Evolutionary conservation across 2,888 invertebrate genomes (phyloP).

Genomic region (Drosophila siamana): DNA sequence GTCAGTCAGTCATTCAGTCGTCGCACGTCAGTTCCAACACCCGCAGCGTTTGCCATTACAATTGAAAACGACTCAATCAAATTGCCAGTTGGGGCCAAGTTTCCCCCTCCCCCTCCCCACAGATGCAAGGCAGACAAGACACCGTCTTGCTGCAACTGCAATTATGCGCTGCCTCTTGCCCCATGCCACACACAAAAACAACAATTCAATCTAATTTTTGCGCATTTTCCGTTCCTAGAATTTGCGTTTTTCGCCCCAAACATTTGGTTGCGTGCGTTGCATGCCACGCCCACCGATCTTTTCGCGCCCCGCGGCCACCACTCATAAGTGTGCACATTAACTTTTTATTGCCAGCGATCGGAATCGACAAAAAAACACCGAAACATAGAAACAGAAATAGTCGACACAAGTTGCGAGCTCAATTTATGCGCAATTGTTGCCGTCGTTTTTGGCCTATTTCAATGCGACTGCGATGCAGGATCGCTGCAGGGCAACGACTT

Average conservation of each 20-base stretch:
- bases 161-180: slow-evolving; percentile 56
- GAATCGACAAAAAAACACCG: slow-evolving; percentile 44
- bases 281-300: slow-evolving; percentile 46
- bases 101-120: slow-evolving; percentile 12
- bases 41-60: slow-evolving; percentile 75
- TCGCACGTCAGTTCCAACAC: slow-evolving; percentile 74
- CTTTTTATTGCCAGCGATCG: slow-evolving; percentile 71
- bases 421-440: slow-evolving; percentile 59
- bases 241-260: slow-evolving; percentile 63
- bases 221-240: slow-evolving; percentile 70
- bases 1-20: slow-evolving; percentile 32
- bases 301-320: slow-evolving; percentile 35
- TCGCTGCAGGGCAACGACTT: too few species aligned
- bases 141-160: slow-evolving; percentile 48
- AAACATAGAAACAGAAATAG: background rate
- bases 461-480: too few species aligned
- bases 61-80: slow-evolving; percentile 81
- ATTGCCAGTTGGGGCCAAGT: slow-evolving; percentile 53
- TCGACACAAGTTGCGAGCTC: slow-evolving; percentile 34
- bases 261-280: slow-evolving; percentile 67
- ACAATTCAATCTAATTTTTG: slow-evolving; percentile 78
- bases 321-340: slow-evolving; percentile 72
- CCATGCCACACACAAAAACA: slow-evolving; percentile 21
- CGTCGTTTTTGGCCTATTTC: slow-evolving; percentile 37
- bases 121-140: slow-evolving; percentile 41